Conservation (phyloP, 2,888 invertebrate species). For the Dasypolia templi region DNA sequence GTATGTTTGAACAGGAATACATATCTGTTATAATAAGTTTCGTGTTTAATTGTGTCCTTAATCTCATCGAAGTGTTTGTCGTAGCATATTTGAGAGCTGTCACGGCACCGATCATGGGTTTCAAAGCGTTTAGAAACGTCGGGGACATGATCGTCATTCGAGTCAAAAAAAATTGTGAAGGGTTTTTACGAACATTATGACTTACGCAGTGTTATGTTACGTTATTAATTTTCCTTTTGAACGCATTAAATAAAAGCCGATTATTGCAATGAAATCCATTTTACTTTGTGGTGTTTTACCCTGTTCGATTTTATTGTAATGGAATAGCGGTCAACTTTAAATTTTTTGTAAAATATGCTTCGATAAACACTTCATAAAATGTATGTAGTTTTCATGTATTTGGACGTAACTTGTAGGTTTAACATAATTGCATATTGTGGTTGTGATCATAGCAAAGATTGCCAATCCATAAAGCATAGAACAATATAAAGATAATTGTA, state of each 20-base stretch:
- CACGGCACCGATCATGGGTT: constrained; percentile 14
- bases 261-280: background rate
- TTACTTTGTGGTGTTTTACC: background rate
- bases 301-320: background rate
- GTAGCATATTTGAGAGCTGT: constrained; percentile 58
- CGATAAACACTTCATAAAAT: constrained; percentile 57
- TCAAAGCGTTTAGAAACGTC: constrained; percentile 6
- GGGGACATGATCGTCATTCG: constrained; percentile 11
- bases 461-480: constrained; percentile 86
- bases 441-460: constrained; percentile 89
- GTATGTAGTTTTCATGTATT: constrained; percentile 64
- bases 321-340: background rate
- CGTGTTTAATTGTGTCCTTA: constrained; percentile 76
- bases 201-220: too few species aligned
- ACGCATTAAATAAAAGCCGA: background rate
- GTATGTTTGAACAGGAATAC: constrained; percentile 75
- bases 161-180: too few species aligned
- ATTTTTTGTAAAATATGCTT: constrained; percentile 53
- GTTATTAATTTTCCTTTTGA: background rate
- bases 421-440: constrained; percentile 87
- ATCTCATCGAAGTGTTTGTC: constrained; percentile 63
- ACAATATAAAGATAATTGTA: constrained; percentile 77
- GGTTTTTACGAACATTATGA: background rate
- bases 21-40: constrained; percentile 88
- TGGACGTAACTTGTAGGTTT: constrained; percentile 68